Evolutionary conservation across 2,113 vertebrate species (phyloP), one percentile per base, ranked within the genome.

Genomic region (Phasianus colchicus): DNA sequence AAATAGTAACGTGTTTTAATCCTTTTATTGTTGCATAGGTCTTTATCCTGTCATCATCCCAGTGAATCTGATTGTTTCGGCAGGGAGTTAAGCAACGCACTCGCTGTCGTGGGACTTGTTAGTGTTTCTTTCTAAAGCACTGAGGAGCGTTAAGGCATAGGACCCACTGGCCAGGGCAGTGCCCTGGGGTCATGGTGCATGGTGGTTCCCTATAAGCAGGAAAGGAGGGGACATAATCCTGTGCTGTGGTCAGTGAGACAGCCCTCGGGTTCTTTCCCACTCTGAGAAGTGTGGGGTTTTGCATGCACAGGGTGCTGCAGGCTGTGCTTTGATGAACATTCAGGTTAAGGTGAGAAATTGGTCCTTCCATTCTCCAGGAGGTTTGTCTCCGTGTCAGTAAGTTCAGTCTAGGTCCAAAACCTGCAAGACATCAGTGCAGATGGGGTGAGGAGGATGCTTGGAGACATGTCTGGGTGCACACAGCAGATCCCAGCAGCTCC

Each of bases 61-160:
- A 40, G 74, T 1, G 0, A 36, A 40, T 54, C 48, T 42, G 43
- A 12, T 57, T 70, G 40, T 91, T 76, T 61, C 87, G 79, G 74
- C 54, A 52, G 78, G 5, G 3, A 13, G 0, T 85, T 55, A n/a
- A 75, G 74, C 91, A 78, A 30, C 0, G 1, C 22, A 3, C 5
- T 24, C 8, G 1, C 52, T 9, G 25, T 14, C 1, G 4, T 70
- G 76, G 47, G 61, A n/a, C 69, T 82, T 78, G 64, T 7, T 79
- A 73, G 58, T 4, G 3, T 85, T 40, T 57, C 3, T 87, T 93
- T 75, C 87, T 63, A 77, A 27, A 84, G 77, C 43, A 6, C 52
- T 6, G 47, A 38, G 65, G 55, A 42, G 36, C 3, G 0, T 4
- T 5, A 38, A 74, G 57, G 78, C 64, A 20, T 2, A 29, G 32